Conservation (phyloP, 2,797 vertebrate genomes). For the Enteromius unitaeniatus region DNA sequence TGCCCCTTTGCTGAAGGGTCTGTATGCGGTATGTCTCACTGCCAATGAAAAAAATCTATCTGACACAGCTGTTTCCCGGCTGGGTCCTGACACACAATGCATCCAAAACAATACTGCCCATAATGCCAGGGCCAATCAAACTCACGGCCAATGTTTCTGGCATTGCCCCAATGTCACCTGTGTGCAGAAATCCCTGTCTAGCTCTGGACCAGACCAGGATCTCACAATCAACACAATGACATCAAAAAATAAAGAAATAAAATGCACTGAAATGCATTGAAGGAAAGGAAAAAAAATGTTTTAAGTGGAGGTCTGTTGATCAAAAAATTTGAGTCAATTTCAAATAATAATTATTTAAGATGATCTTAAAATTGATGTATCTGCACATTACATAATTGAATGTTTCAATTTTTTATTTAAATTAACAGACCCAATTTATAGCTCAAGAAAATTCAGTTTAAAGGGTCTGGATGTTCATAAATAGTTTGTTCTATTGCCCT, state of each 20-base stretch:
- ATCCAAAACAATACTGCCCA: constrained; percentile 73
- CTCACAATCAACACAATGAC: constrained; percentile 16
- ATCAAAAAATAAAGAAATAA: background rate
- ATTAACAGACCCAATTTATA: background rate
- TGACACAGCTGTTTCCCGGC: constrained; percentile 77
- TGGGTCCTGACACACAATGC: constrained; percentile 72
- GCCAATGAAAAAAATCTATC: constrained; percentile 72
- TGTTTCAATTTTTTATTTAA: background rate
- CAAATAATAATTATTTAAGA: too few species aligned
- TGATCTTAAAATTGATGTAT: too few species aligned
- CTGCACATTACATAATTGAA: background rate
- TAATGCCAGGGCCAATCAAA: constrained; percentile 54
- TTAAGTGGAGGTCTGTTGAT: background rate
- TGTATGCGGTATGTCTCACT: constrained; percentile 56
- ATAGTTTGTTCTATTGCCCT: too few species aligned
- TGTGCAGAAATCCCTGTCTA: constrained; percentile 16
- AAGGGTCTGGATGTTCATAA: background rate
- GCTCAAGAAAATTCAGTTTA: background rate
- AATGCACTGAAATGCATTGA: background rate
- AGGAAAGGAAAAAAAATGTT: background rate
- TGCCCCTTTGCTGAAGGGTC: constrained; percentile 43
- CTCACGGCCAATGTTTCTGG: constrained; percentile 66
- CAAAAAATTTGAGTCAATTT: too few species aligned
- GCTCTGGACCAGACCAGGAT: constrained; percentile 65
- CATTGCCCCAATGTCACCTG: constrained; percentile 71